A percentile compares a stretch with the other conserved stretches of the same genome.
phyloP scores from a whole-genome alignment of 2,888 invertebrate genomes.

The Drosophila pseudotakahashii region DNA sequence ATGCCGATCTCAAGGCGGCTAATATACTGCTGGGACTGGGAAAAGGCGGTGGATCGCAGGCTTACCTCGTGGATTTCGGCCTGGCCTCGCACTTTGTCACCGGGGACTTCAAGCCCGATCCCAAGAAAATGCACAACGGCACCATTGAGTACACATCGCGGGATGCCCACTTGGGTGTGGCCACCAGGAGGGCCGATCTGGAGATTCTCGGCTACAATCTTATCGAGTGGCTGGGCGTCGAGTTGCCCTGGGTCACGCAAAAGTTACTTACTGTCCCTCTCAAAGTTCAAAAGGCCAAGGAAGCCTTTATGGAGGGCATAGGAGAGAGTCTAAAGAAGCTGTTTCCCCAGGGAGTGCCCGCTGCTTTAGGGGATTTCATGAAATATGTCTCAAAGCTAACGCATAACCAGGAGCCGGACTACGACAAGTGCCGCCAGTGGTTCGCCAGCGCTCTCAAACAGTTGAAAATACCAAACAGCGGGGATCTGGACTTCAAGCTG shows the following conservation, averaged over 20 bases:
- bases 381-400: conserved; percentile 88
- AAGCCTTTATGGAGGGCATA: conserved; percentile 87
- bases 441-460: conserved; percentile 88
- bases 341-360: conserved; percentile 83
- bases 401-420: conserved; percentile 90
- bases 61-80: conserved; percentile 97
- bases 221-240: conserved; percentile 94
- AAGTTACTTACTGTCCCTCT: conserved; percentile 86
- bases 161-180: conserved; percentile 96
- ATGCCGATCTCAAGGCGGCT: conserved; percentile 97
- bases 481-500: conserved; percentile 85
- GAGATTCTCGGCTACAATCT: conserved; percentile 97
- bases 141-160: conserved; percentile 98
- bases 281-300: conserved; percentile 89
- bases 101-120: conserved; percentile 94
- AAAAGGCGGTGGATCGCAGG: conserved; percentile 88
- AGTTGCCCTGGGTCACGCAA: conserved; percentile 93
- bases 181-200: conserved; percentile 95
- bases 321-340: conserved; percentile 68
- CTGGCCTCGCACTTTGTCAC: conserved; percentile 91
- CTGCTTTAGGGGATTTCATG: conserved; percentile 87
- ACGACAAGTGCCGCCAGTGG: conserved; percentile 87
- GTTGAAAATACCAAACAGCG: conserved; percentile 86
- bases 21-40: conserved; percentile 93
- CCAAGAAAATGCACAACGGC: conserved; percentile 97